Conservation (phyloP, 2,888 invertebrate genomes). For the Dexiosoma caninum region DNA sequence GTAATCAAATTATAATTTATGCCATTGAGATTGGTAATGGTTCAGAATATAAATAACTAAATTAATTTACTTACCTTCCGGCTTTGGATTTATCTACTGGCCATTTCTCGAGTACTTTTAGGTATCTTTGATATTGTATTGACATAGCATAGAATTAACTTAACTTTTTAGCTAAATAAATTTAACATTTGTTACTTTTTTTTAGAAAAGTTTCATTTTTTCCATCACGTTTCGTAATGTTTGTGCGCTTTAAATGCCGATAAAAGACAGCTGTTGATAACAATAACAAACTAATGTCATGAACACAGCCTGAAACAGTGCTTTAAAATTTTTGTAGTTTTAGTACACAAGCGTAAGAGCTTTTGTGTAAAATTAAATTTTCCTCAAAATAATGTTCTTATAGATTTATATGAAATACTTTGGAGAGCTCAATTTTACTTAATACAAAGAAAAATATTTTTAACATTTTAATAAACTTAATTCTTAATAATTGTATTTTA, state of each 20-base stretch:
- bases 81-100: conserved; percentile 85
- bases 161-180: neutral
- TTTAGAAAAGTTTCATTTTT: conserved; percentile 5
- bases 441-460: too few species aligned
- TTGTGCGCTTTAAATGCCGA: neutral
- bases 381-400: too few species aligned
- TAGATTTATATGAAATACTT: too few species aligned
- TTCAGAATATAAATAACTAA: neutral
- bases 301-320: conserved; percentile 20
- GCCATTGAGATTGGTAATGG: neutral
- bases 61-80: conserved; percentile 81
- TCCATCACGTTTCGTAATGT: conserved; percentile 44
- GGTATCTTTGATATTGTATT: conserved; percentile 85
- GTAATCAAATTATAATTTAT: neutral
- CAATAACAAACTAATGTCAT: neutral
- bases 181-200: conserved; percentile 1
- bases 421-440: too few species aligned
- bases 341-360: too few species aligned
- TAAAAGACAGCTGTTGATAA: conserved; percentile 52
- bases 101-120: conserved; percentile 87
- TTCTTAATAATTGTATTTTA: too few species aligned
- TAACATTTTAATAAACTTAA: too few species aligned
- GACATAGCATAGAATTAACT: conserved; percentile 79
- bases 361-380: too few species aligned
- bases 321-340: too few species aligned